phyloP scores from a whole-genome alignment of 64 coral and sea anemone genomes.

The Actinia tenebrosa region DNA sequence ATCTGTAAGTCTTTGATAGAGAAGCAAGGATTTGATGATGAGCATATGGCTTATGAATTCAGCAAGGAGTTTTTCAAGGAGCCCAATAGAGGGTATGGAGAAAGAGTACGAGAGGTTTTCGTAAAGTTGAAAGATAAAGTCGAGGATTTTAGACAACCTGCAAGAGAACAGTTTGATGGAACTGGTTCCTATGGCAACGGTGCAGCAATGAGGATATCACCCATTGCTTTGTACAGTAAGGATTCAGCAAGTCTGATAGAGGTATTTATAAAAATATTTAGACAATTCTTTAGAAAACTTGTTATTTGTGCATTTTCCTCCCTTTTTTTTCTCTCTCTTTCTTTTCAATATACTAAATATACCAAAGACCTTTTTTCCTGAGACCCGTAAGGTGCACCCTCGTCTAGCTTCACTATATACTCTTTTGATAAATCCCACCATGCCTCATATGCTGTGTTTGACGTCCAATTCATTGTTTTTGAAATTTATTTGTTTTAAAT shows the following conservation, averaged over 20 bases:
- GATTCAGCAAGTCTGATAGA: slow-evolving; percentile 46
- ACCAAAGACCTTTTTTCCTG: too few relatives aligned
- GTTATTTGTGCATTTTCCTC: too few relatives aligned
- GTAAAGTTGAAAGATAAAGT: slow-evolving; percentile 24
- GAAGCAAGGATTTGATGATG: slow-evolving; percentile 59
- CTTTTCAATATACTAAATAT: too few relatives aligned
- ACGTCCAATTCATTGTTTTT: too few relatives aligned
- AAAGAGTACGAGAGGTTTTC: slow-evolving; percentile 69
- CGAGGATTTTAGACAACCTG: slow-evolving; percentile 67
- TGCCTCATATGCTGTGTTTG: too few relatives aligned
- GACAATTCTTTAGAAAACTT: neutral
- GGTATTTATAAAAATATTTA: slow-evolving; percentile 24
- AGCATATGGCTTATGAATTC: slow-evolving; percentile 67
- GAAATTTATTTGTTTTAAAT: too few relatives aligned
- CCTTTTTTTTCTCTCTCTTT: too few relatives aligned
- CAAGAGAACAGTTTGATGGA: slow-evolving; percentile 82
- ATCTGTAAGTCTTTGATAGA: slow-evolving; percentile 82
- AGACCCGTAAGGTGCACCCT: too few relatives aligned
- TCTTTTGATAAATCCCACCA: too few relatives aligned
- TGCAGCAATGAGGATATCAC: slow-evolving; percentile 93
- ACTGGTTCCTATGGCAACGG: slow-evolving; percentile 93
- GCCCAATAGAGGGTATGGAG: slow-evolving; percentile 64
- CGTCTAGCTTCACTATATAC: too few relatives aligned
- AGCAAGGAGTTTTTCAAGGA: slow-evolving; percentile 69
- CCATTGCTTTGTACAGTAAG: slow-evolving; percentile 71